Base-by-base conservation (phyloP, 1,140 invertebrate species). In the Ylistrum balloti region DNA sequence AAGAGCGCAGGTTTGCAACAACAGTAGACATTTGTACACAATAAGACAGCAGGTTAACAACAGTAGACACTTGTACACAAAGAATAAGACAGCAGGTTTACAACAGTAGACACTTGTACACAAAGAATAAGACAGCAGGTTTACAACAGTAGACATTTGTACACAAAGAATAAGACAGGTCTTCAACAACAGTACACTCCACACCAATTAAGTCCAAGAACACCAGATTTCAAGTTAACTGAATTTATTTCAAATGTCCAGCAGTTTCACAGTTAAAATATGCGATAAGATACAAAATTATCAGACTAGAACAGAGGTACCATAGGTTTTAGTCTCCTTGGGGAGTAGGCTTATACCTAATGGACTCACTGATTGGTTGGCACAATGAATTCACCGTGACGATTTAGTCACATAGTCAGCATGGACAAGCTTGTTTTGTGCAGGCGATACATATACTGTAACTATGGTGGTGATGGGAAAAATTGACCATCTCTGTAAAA, bases 351-450 rank as follows among this genome's bases (percentile, higher is more conserved):
- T 74, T 74, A 74, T n/a, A n/a, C 56, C 22, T n/a, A 1, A 74
- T 28, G 56, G 56, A 74, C 56, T 9, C 56, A 7, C 56, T 28
- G 56, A 28, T 74, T 74, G 22, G 56, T 74, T 74, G 56, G 56
- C 56, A 74, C 56, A 74, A 74, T 74, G 56, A 74, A 74, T 74
- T 74, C 56, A 74, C 56, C 22, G 56, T 74, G 56, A 74, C 56
- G n/a, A 28, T 74, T 74, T 9, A n/a, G 56, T 74, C 56, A 74
- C 56, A 74, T 74, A n/a, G 28, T 74, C 22, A 74, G n/a, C 56
- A 74, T 74, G 56, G 56, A 74, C n/a, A 74, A 74, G 56, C 56
- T 74, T 28, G 56, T 74, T 74, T 74, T 74, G 56, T 74, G 56
- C 56, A 9, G 56, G 20, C 22, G 1, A 74, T 5, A 74, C 56